phyloP scores from a whole-genome alignment of 2,797 vertebrate species.

The Cirrhinus molitorella region DNA sequence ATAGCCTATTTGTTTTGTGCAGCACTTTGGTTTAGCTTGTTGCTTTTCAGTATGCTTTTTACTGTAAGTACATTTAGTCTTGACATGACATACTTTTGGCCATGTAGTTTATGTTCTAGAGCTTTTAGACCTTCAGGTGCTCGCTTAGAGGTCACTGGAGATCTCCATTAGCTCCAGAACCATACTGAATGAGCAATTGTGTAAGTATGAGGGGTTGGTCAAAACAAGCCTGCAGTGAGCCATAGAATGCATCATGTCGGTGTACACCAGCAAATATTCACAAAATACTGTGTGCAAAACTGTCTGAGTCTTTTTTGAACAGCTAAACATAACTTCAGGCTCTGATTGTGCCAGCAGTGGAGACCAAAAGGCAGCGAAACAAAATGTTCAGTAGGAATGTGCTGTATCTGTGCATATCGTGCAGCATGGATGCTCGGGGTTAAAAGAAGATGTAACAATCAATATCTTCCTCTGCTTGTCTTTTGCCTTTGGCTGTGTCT shows the following conservation, averaged over 20 bases:
- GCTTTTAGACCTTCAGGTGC: neutral
- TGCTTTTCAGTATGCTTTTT: neutral
- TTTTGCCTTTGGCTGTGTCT: constrained; percentile 28
- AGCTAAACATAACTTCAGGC: neutral
- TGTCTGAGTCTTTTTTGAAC: neutral
- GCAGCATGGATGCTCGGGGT: constrained; percentile 7
- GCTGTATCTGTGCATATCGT: constrained; percentile 5
- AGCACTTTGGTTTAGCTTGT: neutral
- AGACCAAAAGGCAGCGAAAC: neutral
- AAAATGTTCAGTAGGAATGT: constrained; percentile 10
- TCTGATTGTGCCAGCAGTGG: neutral
- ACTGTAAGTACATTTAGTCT: neutral
- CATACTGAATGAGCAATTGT: constrained; percentile 14
- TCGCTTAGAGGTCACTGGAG: neutral
- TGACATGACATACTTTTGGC: neutral
- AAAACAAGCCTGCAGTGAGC: constrained; percentile 12
- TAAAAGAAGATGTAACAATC: constrained; percentile 66
- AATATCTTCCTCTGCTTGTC: constrained; percentile 69
- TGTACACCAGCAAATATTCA: neutral
- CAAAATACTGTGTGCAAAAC: constrained; percentile 5
- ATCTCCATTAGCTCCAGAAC: constrained; percentile 24
- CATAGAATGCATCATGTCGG: neutral
- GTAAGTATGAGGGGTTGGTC: neutral
- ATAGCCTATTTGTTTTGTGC: neutral
- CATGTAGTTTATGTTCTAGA: neutral